These are phyloP conservation scores for Coenobita brevimanus DNA, from an alignment of 1,140 invertebrate species.

Conservation along the genomic window DNA sequence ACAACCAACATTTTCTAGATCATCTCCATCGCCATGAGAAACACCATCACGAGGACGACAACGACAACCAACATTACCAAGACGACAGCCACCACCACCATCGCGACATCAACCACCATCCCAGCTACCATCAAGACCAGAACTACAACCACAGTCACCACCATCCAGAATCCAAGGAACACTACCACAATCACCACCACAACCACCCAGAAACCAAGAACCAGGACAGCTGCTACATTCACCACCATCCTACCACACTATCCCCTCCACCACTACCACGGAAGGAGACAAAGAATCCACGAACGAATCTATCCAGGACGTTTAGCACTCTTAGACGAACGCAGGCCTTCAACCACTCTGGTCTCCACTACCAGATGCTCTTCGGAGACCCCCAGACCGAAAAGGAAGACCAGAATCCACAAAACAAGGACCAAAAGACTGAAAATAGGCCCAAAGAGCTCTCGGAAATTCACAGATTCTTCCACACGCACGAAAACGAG, in stretches of 20 bases:
- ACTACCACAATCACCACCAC: constrained; percentile 14
- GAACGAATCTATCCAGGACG: constrained; percentile 12
- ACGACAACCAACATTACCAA: no score
- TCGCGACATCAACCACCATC: no score
- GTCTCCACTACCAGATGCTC: constrained; percentile 22
- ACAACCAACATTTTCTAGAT: no score
- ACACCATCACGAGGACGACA: no score
- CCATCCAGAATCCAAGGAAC: neutral
- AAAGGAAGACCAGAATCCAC: neutral
- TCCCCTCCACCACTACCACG: neutral
- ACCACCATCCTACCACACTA: no score
- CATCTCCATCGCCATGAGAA: no score
- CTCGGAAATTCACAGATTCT: constrained; percentile 24
- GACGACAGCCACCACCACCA: no score
- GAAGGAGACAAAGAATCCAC: neutral
- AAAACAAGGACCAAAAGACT: neutral
- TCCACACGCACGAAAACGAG: constrained; percentile 17
- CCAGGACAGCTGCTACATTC: neutral
- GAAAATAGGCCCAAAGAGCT: neutral
- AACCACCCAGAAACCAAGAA: neutral
- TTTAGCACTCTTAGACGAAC: constrained; percentile 42
- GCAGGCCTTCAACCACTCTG: neutral
- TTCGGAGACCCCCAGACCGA: neutral
- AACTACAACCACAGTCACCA: no score
- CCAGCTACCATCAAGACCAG: no score